Percentiles rank a stretch among this genome's conserved stretches.
phyloP scores from a whole-genome alignment of 2,797 vertebrate species.

The Melopsittacus undulatus region DNA sequence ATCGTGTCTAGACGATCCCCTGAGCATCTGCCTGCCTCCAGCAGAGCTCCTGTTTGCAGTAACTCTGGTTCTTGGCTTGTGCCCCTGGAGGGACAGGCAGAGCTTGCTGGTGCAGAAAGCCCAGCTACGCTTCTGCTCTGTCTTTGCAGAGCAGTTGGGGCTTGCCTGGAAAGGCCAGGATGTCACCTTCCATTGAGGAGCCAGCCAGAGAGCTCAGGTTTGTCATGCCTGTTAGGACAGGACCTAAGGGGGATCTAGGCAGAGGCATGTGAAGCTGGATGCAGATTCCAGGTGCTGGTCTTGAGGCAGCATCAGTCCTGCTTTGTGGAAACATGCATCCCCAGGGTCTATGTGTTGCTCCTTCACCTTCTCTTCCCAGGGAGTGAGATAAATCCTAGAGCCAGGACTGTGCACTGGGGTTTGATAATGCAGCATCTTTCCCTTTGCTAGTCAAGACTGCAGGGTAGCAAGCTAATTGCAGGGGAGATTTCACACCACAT shows the following conservation, averaged over 20 bases:
- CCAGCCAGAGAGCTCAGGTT: neutral
- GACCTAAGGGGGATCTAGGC: neutral
- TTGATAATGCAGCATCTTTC: neutral
- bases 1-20: neutral
- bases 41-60: neutral
- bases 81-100: neutral
- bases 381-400: neutral
- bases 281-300: neutral
- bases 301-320: neutral
- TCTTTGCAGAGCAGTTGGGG: neutral
- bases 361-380: neutral
- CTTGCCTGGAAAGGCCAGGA: neutral
- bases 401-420: neutral
- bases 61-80: neutral
- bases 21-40: neutral
- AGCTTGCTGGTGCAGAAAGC: neutral
- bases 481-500: neutral
- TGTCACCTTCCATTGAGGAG: neutral
- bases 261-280: accelerated
- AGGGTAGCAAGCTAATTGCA: neutral
- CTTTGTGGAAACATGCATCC: neutral
- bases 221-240: neutral
- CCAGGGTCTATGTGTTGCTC: neutral
- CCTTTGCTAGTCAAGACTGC: neutral
- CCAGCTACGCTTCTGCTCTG: neutral